These are phyloP conservation scores for Sebastiscus tertius DNA, from an alignment of 2,797 vertebrate genomes.

Conservation along the genomic window DNA sequence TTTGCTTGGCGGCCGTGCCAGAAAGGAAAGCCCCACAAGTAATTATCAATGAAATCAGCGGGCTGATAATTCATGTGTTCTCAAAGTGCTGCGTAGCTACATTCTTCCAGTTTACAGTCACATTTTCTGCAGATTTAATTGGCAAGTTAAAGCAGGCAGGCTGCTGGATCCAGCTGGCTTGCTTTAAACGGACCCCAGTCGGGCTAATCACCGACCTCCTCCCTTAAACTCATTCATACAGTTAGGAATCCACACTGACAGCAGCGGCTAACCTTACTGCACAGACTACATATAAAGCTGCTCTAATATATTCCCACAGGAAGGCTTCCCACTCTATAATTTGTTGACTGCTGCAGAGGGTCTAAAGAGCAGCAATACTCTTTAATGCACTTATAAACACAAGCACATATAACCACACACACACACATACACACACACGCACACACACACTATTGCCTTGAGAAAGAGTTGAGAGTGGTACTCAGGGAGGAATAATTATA, in stretches of 20 bases:
- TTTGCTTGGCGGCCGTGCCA: conserved; percentile 1
- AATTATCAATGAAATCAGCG: conserved; percentile 23
- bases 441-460: conserved; percentile 25
- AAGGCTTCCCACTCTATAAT: conserved; percentile 71
- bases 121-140: conserved; percentile 43
- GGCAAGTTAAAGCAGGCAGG: conserved; percentile 21
- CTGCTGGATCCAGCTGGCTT: conserved; percentile 40
- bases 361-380: conserved; percentile 66
- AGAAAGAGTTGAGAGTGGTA: conserved; percentile 59
- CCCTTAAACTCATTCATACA: conserved; percentile 62
- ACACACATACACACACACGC: background rate
- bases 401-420: conserved; percentile 35
- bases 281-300: conserved; percentile 58
- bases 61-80: conserved; percentile 3
- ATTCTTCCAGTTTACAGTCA: conserved; percentile 29
- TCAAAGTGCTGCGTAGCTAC: conserved; percentile 2
- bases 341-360: conserved; percentile 70
- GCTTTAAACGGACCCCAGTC: conserved; percentile 42
- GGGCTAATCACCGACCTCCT: conserved; percentile 45
- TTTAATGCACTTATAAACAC: conserved; percentile 69
- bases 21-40: conserved; percentile 1
- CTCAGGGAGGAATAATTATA: conserved; percentile 72
- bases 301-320: conserved; percentile 73
- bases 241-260: conserved; percentile 46
- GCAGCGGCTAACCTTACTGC: conserved; percentile 39